These are phyloP conservation scores for Spinus olivaceus DNA, from an alignment of 2,797 vertebrate genomes.

Conservation along the genomic window DNA sequence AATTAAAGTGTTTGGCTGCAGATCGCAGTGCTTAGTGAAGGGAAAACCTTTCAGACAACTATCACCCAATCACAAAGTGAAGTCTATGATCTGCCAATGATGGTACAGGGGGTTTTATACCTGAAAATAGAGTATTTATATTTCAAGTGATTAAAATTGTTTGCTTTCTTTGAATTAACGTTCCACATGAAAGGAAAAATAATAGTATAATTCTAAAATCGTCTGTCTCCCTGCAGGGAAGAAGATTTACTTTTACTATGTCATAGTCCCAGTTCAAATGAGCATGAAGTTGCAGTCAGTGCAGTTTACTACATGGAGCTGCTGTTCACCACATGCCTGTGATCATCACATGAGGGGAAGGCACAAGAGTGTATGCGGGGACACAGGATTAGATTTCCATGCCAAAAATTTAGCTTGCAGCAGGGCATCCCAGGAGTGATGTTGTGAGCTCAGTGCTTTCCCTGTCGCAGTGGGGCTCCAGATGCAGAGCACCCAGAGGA, in stretches of 20 bases:
- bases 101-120: neutral
- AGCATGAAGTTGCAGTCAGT: neutral
- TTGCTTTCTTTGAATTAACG: neutral
- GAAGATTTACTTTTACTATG: neutral
- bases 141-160: neutral
- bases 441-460: neutral
- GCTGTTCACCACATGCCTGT: neutral
- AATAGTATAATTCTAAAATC: neutral
- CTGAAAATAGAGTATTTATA: neutral
- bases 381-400: neutral
- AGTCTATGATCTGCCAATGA: neutral
- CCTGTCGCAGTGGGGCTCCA: fast-evolving
- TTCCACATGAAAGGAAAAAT: neutral
- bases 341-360: neutral
- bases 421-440: neutral
- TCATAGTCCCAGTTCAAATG: neutral
- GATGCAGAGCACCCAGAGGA: fast-evolving
- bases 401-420: neutral
- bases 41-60: neutral
- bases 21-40: neutral
- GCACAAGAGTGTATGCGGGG: neutral
- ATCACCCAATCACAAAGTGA: neutral
- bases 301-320: neutral
- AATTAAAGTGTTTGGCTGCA: neutral
- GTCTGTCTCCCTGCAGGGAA: neutral